These are phyloP conservation scores for Channa striata DNA, from an alignment of 2,797 vertebrate genomes.

Conservation along the genomic window DNA sequence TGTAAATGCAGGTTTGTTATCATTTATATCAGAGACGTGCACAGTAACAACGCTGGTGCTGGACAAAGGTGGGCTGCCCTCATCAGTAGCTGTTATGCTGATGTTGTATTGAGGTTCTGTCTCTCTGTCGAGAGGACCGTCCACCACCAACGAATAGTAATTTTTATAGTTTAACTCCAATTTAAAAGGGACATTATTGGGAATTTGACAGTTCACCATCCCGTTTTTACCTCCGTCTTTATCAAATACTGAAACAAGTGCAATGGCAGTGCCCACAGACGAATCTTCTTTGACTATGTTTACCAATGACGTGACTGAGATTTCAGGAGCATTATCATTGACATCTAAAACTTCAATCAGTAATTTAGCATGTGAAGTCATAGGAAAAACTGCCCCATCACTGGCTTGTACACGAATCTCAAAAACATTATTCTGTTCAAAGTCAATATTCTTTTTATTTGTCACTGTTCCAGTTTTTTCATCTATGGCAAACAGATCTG, in stretches of 20 bases:
- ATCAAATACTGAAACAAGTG: constrained; percentile 70
- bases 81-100: constrained; percentile 57
- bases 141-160: constrained; percentile 68
- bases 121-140: constrained; percentile 65
- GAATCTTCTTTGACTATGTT: background rate
- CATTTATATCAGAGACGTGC: constrained; percentile 80
- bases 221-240: constrained; percentile 73
- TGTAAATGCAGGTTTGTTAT: constrained; percentile 77
- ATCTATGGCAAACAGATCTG: constrained; percentile 80
- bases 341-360: constrained; percentile 70
- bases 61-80: constrained; percentile 60
- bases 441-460: constrained; percentile 71
- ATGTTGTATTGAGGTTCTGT: constrained; percentile 48
- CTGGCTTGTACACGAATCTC: constrained; percentile 71
- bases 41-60: constrained; percentile 54
- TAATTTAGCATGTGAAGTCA: constrained; percentile 74
- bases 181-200: constrained; percentile 55
- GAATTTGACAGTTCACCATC: constrained; percentile 46
- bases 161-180: constrained; percentile 71
- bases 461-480: constrained; percentile 81
- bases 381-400: constrained; percentile 71
- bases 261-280: constrained; percentile 60
- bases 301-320: constrained; percentile 62
- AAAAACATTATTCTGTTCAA: constrained; percentile 66
- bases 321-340: constrained; percentile 75